Conservation (phyloP, 2,888 invertebrate genomes). For the Lissocephala sabroskyi region DNA sequence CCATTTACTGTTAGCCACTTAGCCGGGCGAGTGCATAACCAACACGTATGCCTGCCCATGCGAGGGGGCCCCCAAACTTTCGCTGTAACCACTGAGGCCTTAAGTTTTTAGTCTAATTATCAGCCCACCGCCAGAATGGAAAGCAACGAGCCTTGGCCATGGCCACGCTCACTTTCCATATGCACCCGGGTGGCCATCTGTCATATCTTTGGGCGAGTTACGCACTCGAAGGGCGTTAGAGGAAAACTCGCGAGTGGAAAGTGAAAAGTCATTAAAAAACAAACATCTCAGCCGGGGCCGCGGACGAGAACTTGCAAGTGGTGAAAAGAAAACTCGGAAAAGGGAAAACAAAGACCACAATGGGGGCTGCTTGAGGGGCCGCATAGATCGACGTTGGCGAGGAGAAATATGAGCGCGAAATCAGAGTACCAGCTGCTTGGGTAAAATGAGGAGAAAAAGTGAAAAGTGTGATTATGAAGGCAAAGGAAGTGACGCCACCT, state of each 20-base stretch:
- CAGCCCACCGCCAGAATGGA: conserved; percentile 15
- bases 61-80: conserved; percentile 24
- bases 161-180: conserved; percentile 53
- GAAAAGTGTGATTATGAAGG: too few species aligned
- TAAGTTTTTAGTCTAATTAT: conserved; percentile 50
- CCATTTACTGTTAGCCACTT: conserved; percentile 49
- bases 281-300: conserved; percentile 9
- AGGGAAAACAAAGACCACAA: conserved; percentile 45
- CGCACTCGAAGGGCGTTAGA: conserved; percentile 16
- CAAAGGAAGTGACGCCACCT: too few species aligned
- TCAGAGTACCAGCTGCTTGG: too few species aligned
- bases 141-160: conserved; percentile 10
- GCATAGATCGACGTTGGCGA: conserved; percentile 30
- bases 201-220: conserved; percentile 2
- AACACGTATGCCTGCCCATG: background rate
- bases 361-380: background rate
- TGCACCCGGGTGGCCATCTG: conserved; percentile 27
- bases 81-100: too few species aligned
- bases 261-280: conserved; percentile 55
- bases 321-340: conserved; percentile 24
- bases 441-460: too few species aligned
- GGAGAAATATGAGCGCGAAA: conserved; percentile 9
- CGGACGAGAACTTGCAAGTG: background rate
- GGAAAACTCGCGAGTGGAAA: conserved; percentile 52
- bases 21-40: background rate